A percentile compares a stretch with the other conserved stretches of the same genome.
These are phyloP conservation scores for Cheilosia urbana DNA, from an alignment of 2,888 invertebrate species.

Conservation along the genomic window DNA sequence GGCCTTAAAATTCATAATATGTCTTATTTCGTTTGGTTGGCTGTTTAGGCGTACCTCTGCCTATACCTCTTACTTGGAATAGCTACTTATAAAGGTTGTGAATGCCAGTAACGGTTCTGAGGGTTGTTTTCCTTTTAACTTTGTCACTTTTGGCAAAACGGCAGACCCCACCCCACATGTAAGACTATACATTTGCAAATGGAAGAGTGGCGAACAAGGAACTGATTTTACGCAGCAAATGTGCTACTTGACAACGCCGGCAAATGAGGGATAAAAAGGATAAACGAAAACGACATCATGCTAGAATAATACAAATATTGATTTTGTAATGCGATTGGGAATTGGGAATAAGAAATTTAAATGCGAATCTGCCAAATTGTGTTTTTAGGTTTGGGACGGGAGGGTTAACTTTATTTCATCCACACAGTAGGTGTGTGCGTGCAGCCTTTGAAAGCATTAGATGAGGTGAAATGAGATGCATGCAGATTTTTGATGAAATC, in stretches of 20 bases:
- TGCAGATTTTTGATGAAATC: neutral
- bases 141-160: constrained; percentile 52
- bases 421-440: neutral
- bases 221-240: constrained; percentile 34
- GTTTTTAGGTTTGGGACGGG: constrained; percentile 17
- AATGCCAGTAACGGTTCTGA: constrained; percentile 3
- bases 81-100: neutral
- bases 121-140: constrained; percentile 20
- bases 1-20: constrained; percentile 31
- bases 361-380: constrained; percentile 53
- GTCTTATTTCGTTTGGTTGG: constrained; percentile 37
- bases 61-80: constrained; percentile 9
- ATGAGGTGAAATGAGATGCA: neutral
- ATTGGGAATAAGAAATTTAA: constrained; percentile 68
- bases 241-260: constrained; percentile 29
- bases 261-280: constrained; percentile 51
- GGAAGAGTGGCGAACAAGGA: neutral
- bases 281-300: constrained; percentile 56
- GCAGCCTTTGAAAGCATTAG: neutral
- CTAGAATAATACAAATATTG: constrained; percentile 71
- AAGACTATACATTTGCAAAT: neutral
- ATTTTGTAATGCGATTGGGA: constrained; percentile 72
- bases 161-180: neutral
- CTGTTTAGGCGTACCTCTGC: neutral
- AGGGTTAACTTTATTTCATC: constrained; percentile 38